Percentiles rank a stretch among this genome's conserved stretches.
These are phyloP conservation scores for Myotis daubentonii DNA, from an alignment of 2,797 vertebrate genomes.

Conservation along the genomic window DNA sequence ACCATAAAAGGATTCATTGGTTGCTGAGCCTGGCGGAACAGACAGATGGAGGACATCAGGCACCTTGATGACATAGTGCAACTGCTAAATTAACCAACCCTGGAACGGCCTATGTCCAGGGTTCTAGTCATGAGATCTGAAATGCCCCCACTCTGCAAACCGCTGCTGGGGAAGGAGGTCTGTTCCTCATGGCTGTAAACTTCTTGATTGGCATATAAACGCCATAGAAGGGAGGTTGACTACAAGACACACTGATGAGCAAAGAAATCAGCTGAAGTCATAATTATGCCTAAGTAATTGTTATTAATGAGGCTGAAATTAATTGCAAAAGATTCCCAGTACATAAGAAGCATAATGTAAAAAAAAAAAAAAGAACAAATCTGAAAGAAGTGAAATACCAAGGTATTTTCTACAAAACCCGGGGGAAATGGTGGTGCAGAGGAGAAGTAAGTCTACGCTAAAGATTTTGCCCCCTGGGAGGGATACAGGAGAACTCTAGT, in stretches of 20 bases:
- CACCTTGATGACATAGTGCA: not conserved
- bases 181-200: not conserved
- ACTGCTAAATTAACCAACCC: not conserved
- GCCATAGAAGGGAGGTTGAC: not conserved
- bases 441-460: not conserved
- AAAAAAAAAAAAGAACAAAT: not conserved
- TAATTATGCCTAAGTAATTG: slow-evolving; percentile 57
- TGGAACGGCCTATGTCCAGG: not conserved
- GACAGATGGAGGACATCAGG: not conserved
- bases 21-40: not conserved
- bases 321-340: slow-evolving; percentile 55
- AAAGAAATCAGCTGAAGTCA: slow-evolving; percentile 9
- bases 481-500: not conserved
- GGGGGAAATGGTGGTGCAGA: not conserved
- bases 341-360: not conserved
- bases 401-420: slow-evolving; percentile 44
- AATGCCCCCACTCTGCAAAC: not conserved
- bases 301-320: slow-evolving; percentile 66
- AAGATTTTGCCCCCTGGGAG: not conserved
- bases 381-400: slow-evolving; percentile 52
- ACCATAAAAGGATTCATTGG: not conserved
- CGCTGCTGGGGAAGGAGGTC: not conserved
- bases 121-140: not conserved
- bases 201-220: not conserved
- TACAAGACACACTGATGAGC: not conserved